Percentiles rank a stretch among this genome's conserved stretches.
These are phyloP conservation scores for Saimiri boliviensis DNA, from an alignment of 2,113 vertebrate species.

Conservation along the genomic window DNA sequence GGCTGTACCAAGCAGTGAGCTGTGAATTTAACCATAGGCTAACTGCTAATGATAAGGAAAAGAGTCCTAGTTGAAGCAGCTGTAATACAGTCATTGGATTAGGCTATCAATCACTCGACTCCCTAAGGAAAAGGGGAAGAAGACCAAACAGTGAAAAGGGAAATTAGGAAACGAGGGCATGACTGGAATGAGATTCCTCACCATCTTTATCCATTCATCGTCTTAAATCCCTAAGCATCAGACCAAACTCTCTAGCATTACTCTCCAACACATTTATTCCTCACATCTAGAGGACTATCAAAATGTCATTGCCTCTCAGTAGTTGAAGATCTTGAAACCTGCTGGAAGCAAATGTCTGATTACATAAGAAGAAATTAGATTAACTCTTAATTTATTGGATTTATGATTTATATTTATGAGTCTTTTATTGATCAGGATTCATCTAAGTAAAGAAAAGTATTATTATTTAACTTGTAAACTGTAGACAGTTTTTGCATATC, in stretches of 20 bases:
- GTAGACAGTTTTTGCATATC: neutral
- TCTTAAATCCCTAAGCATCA: conserved; percentile 79
- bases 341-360: neutral
- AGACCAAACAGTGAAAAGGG: conserved; percentile 89
- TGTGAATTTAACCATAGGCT: conserved; percentile 95
- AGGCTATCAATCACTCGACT: conserved; percentile 91
- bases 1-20: conserved; percentile 91
- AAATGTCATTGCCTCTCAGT: conserved; percentile 52
- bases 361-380: conserved; percentile 47
- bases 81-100: conserved; percentile 92
- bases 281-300: conserved; percentile 65
- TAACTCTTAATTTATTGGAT: conserved; percentile 6
- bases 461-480: conserved; percentile 54
- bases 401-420: conserved; percentile 1
- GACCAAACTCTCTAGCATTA: conserved; percentile 70
- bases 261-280: conserved; percentile 72
- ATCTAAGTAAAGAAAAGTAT: conserved; percentile 34
- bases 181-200: conserved; percentile 88
- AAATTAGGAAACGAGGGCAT: conserved; percentile 88
- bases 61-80: conserved; percentile 88
- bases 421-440: neutral
- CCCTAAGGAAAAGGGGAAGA: conserved; percentile 87
- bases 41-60: conserved; percentile 95
- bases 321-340: conserved; percentile 28
- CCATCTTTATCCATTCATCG: conserved; percentile 83